Conservation (phyloP, 2,797 vertebrate species). For the Halcyon badia region DNA sequence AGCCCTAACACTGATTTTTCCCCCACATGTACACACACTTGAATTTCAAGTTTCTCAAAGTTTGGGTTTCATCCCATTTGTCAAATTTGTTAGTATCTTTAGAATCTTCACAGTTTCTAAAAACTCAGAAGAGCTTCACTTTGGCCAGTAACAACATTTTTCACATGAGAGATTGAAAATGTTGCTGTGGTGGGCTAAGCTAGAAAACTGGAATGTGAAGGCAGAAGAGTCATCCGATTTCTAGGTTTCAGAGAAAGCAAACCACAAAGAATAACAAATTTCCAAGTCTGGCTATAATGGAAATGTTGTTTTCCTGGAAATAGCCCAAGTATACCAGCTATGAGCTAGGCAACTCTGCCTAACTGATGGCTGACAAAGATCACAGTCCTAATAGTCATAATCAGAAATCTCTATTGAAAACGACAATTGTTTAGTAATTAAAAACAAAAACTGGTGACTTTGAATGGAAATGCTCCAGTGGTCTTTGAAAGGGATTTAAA, state of each 20-base stretch:
- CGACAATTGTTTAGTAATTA: neutral
- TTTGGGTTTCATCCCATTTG: neutral
- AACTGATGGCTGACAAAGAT: neutral
- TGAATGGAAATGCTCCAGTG: neutral
- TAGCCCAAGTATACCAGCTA: neutral
- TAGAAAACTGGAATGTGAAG: neutral
- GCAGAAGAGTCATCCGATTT: neutral
- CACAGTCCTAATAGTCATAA: neutral
- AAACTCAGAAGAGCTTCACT: neutral
- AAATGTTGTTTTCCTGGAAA: neutral
- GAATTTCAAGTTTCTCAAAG: neutral
- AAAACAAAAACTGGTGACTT: neutral
- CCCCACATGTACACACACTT: accelerated
- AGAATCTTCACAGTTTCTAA: neutral
- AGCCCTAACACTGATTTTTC: neutral
- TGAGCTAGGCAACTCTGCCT: neutral
- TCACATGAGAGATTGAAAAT: neutral
- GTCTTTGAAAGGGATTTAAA: neutral
- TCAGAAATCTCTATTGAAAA: neutral
- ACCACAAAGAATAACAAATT: neutral
- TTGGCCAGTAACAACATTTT: neutral
- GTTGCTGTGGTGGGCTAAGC: neutral
- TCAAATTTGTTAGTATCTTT: neutral
- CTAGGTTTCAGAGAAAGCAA: neutral
- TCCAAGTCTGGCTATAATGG: neutral